Conservation (phyloP, 2,113 vertebrate genomes). For the Trogon melanurus region DNA sequence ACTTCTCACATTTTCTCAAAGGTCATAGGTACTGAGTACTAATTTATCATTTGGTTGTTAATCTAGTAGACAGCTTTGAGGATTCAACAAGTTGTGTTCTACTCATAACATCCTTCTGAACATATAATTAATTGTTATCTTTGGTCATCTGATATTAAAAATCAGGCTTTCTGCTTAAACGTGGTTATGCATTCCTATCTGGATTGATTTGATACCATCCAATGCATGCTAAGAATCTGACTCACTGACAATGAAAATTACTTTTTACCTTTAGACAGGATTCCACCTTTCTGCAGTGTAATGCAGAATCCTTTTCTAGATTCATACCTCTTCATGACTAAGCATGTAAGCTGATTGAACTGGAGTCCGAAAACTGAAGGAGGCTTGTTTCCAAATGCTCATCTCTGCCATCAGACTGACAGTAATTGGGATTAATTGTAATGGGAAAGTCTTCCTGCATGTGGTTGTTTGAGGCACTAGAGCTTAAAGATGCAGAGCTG, state of each 20-base stretch:
- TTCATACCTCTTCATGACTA: background rate
- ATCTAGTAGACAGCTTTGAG: background rate
- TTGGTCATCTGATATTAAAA: background rate
- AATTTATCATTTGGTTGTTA: background rate
- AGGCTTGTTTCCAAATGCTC: background rate
- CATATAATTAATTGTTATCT: background rate
- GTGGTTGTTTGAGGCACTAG: background rate
- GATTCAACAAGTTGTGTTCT: background rate
- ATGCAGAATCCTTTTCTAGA: background rate
- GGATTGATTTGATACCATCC: background rate
- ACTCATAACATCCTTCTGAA: background rate
- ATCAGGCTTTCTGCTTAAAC: background rate
- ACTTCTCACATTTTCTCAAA: background rate
- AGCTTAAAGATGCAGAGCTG: background rate
- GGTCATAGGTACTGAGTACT: background rate
- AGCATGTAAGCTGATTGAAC: background rate
- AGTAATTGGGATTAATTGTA: background rate
- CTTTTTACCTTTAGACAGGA: background rate
- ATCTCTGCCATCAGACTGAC: background rate
- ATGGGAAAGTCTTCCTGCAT: background rate
- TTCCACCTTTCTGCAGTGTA: background rate
- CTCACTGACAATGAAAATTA: background rate
- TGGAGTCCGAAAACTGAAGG: background rate
- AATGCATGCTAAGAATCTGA: background rate
- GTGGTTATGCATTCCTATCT: too few species aligned